Evolutionary conservation across 2,113 vertebrate species (phyloP).

Genomic region (Mustelus asterias): DNA sequence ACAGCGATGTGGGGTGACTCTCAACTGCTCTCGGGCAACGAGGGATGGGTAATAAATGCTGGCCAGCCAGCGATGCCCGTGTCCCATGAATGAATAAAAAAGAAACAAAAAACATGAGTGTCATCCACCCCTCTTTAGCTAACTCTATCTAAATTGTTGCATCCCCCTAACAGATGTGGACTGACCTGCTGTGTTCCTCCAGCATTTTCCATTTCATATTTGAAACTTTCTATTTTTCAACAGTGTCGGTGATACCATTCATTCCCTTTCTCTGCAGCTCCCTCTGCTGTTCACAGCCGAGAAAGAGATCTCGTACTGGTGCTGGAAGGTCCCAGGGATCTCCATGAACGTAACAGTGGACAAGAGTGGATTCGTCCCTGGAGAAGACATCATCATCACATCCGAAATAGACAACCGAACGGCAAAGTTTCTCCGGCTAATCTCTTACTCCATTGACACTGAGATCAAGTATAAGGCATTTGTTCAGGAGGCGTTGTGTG

Average conservation of each 20-base stretch:
- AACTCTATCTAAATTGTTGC: not conserved
- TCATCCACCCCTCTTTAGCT: not conserved
- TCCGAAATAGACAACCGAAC: slow-evolving; percentile 46
- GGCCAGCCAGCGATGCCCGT: too few relatives aligned
- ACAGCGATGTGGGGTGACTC: too few relatives aligned
- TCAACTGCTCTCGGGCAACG: too few relatives aligned
- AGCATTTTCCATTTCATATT: not conserved
- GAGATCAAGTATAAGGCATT: slow-evolving; percentile 42
- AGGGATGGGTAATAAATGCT: too few relatives aligned
- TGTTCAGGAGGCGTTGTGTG: slow-evolving; percentile 30
- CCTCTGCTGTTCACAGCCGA: slow-evolving; percentile 38
- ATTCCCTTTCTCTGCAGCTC: slow-evolving; percentile 8
- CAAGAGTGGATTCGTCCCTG: slow-evolving; percentile 32
- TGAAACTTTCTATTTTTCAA: slow-evolving; percentile 11
- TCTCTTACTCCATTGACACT: slow-evolving; percentile 38
- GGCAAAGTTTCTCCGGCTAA: slow-evolving; percentile 35
- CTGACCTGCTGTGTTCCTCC: not conserved
- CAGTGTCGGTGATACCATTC: not conserved
- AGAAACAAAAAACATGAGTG: too few relatives aligned
- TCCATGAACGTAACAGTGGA: slow-evolving; percentile 39
- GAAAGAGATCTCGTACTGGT: slow-evolving; percentile 41
- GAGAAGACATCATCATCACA: slow-evolving; percentile 42
- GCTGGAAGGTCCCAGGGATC: slow-evolving; percentile 41
- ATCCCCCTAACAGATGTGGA: not conserved
- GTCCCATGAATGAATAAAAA: too few relatives aligned